Evolutionary conservation across 2,888 invertebrate genomes (phyloP), one percentile per base, ranked within the genome.

Genomic region (Drosophila rellima): DNA sequence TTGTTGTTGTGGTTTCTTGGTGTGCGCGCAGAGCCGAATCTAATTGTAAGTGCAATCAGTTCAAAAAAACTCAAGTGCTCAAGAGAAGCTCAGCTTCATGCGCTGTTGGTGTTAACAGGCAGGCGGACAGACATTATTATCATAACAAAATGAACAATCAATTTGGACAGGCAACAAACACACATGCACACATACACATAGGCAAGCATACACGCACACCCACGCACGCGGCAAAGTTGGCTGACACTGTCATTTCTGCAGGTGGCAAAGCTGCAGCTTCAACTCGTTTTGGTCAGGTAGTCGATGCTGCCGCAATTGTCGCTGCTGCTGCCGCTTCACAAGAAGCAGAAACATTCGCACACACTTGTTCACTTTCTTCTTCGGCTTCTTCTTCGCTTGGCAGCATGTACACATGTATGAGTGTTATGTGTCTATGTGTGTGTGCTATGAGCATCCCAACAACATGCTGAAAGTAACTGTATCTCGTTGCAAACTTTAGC

Each of bases 361-460:
- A 88, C 80, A 85, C 86, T 77, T 85, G 80, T 86, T 83, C 86
- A 88, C 83, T 88, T 84, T 84, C 83, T 88, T 83, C 86, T 84
- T 52, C 59, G 62, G 51, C 74, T 56, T 63, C 73, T 67, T 44
- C 73, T 67, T 47, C 67, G 61, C 56, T 13, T 37, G 17, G 17
- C 57, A 45, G 63, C 52, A 45, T 18, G 20, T 29, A 1, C 6
- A 23, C 39, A 40, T 31, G 33, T 56, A 40, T 47, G 42, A 42
- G 18, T 33, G 45, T 52, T 6, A 23, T 45, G 45, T 57, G 48
- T 35, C 20, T 33, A 6, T 57, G 20, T 61, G 44, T 64, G 15
- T 48, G 20, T 66, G 47, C 33, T 33, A 60, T 45, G 33, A 74
- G 80, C 78, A 70, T 77, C 80, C 47, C 70, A 69, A 52, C 67